A percentile compares a stretch with the other conserved stretches of the same genome.
These are phyloP conservation scores for Drosophila quinaria DNA, from an alignment of 2,888 invertebrate genomes.

Conservation along the genomic window DNA sequence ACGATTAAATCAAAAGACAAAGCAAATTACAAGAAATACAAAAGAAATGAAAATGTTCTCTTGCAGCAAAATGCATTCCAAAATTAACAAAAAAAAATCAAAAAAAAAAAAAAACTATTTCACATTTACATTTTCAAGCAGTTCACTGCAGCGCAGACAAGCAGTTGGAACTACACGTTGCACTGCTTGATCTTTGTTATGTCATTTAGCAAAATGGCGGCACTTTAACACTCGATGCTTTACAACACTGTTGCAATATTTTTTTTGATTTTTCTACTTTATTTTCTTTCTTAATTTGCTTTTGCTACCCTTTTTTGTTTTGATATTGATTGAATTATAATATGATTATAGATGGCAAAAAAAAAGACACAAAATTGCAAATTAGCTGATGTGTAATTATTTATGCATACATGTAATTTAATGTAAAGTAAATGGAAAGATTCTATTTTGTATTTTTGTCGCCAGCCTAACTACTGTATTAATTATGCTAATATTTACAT, in stretches of 20 bases:
- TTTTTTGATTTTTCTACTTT: conserved; percentile 23
- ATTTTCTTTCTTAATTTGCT: conserved; percentile 33
- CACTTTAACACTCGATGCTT: conserved; percentile 52
- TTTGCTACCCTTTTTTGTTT: conserved; percentile 57
- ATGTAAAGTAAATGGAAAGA: conserved; percentile 68
- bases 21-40: conserved; percentile 30
- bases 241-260: conserved; percentile 71
- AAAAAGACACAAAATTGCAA: conserved; percentile 54
- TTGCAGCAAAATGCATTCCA: conserved; percentile 65
- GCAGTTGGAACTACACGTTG: conserved; percentile 19
- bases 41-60: conserved; percentile 40
- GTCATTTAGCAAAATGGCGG: conserved; percentile 37
- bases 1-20: conserved; percentile 33
- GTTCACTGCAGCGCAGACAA: conserved; percentile 14
- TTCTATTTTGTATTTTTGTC: conserved; percentile 68
- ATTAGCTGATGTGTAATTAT: conserved; percentile 64
- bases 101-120: not conserved
- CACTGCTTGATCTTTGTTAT: conserved; percentile 29
- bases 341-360: conserved; percentile 46
- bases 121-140: conserved; percentile 37
- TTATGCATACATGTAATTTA: conserved; percentile 55
- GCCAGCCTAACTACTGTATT: conserved; percentile 79
- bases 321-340: conserved; percentile 60
- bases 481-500: conserved; percentile 80
- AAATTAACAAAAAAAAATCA: conserved; percentile 23